These are phyloP conservation scores for Oryctes rhinoceros DNA, from an alignment of 1,140 invertebrate genomes.

Conservation along the genomic window DNA sequence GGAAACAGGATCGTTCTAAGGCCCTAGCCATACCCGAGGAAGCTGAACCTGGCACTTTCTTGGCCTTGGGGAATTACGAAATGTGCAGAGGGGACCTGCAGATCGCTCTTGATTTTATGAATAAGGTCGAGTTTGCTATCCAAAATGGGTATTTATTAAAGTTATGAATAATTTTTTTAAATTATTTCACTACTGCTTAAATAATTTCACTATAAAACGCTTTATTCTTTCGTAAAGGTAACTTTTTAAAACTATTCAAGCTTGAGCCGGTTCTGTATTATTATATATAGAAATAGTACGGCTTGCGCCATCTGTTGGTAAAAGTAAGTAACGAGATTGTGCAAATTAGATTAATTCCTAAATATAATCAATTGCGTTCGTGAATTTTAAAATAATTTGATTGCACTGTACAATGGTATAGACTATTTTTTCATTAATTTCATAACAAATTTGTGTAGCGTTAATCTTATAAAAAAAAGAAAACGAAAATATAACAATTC, in stretches of 20 bases:
- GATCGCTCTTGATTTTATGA: conserved; percentile 77
- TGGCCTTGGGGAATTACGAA: conserved; percentile 78
- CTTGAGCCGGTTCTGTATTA: neutral
- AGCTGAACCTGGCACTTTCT: conserved; percentile 76
- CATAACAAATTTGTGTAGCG: too few relatives aligned
- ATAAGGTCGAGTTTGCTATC: conserved; percentile 72
- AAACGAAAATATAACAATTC: too few relatives aligned
- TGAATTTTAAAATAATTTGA: too few relatives aligned
- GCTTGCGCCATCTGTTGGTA: conserved; percentile 8
- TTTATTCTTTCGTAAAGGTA: neutral
- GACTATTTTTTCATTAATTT: too few relatives aligned
- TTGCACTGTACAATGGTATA: too few relatives aligned
- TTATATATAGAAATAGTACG: neutral
- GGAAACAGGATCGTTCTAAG: conserved; percentile 77
- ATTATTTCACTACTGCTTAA: too few relatives aligned
- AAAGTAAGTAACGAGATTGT: neutral
- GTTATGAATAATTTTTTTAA: neutral
- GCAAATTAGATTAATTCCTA: too few relatives aligned
- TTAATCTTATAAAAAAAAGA: too few relatives aligned
- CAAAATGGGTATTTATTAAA: conserved; percentile 25
- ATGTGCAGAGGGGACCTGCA: conserved; percentile 74
- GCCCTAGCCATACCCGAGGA: conserved; percentile 79
- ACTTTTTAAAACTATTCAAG: neutral
- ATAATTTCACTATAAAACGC: neutral
- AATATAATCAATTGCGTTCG: too few relatives aligned